Conservation (phyloP, 1,140 invertebrate genomes). For the Lutraria rhynchaena region DNA sequence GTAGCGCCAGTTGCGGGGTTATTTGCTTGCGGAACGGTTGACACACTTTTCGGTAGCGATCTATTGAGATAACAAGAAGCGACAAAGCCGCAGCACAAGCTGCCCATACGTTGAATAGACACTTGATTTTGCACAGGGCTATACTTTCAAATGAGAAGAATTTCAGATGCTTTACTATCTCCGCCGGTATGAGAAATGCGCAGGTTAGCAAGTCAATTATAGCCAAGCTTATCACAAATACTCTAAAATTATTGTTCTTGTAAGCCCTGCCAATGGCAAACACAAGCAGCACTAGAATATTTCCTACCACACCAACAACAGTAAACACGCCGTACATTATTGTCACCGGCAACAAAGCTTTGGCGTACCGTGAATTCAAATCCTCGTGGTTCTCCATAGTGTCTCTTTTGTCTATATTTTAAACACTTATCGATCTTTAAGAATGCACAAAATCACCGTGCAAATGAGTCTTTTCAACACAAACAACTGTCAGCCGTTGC, state of each 20-base stretch:
- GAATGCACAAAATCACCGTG: no score
- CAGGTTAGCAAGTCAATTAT: constrained; percentile 45
- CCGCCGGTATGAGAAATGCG: constrained; percentile 46
- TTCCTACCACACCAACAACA: constrained; percentile 49
- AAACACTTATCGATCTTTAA: no score
- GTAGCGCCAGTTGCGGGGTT: constrained; percentile 15
- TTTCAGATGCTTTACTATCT: constrained; percentile 36
- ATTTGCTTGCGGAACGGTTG: constrained; percentile 48
- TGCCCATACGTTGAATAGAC: constrained; percentile 43
- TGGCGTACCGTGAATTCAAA: constrained; percentile 38
- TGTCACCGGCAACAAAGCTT: constrained; percentile 28
- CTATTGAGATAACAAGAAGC: constrained; percentile 42
- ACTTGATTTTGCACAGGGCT: constrained; percentile 44
- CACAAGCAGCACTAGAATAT: constrained; percentile 47
- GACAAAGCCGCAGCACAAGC: constrained; percentile 31
- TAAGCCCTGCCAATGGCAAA: constrained; percentile 42
- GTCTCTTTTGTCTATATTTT: no score
- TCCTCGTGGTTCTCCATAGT: constrained; percentile 32
- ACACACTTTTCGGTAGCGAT: constrained; percentile 49
- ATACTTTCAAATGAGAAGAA: constrained; percentile 48
- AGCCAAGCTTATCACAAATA: constrained; percentile 46
- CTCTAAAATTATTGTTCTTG: constrained; percentile 37
- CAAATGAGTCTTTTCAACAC: no score
- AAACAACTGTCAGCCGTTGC: no score
- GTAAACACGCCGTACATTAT: constrained; percentile 24